These are phyloP conservation scores for Eugnorisma glareosa DNA, from an alignment of 2,888 invertebrate genomes.

Conservation along the genomic window DNA sequence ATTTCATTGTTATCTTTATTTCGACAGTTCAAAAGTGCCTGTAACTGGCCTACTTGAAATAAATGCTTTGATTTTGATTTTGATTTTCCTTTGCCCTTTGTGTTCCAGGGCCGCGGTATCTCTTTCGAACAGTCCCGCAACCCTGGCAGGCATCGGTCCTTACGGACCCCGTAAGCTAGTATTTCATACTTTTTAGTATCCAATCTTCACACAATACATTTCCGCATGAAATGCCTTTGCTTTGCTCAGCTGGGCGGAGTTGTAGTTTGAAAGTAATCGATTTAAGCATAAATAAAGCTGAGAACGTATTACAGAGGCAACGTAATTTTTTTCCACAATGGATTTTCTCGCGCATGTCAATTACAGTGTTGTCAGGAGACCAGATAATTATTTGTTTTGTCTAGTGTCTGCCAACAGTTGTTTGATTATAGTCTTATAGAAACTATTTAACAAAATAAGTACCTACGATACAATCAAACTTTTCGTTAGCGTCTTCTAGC, in stretches of 20 bases:
- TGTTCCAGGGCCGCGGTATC: too few relatives aligned
- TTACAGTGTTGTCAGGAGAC: neutral
- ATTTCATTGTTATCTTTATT: too few relatives aligned
- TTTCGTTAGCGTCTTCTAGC: too few relatives aligned
- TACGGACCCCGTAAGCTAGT: neutral
- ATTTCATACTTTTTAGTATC: neutral
- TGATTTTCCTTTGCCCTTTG: too few relatives aligned
- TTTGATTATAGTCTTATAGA: conserved; percentile 1
- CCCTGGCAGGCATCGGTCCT: too few relatives aligned
- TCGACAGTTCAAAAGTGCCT: too few relatives aligned
- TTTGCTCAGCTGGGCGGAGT: conserved; percentile 11
- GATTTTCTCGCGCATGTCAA: conserved; percentile 18
- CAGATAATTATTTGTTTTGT: conserved; percentile 4
- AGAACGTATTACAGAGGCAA: conserved; percentile 3
- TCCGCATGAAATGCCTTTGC: neutral
- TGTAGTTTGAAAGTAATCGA: conserved; percentile 26
- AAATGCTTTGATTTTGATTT: too few relatives aligned
- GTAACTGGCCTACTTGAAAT: too few relatives aligned
- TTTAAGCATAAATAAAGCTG: conserved; percentile 2
- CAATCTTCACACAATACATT: conserved; percentile 2
- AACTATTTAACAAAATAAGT: neutral
- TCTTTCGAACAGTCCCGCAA: too few relatives aligned
- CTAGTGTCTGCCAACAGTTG: neutral
- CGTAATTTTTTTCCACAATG: conserved; percentile 1
- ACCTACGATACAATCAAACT: neutral